These are phyloP conservation scores for Vanessa tameamea DNA, from an alignment of 1,140 invertebrate genomes.

Conservation along the genomic window DNA sequence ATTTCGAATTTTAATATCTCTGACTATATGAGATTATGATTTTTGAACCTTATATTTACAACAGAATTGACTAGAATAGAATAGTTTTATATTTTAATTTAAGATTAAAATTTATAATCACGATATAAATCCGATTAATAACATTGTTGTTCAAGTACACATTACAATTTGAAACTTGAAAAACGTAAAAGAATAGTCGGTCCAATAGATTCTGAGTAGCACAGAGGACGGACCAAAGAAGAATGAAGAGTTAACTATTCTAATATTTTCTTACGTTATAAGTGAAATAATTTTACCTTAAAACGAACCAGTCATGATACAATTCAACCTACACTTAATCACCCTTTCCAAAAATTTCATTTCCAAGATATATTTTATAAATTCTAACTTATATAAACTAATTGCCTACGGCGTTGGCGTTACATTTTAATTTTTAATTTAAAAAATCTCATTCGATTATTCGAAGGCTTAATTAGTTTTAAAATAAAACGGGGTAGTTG, in stretches of 20 bases:
- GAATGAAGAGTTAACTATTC: conserved; percentile 11
- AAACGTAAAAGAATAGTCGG: neutral
- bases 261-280: conserved; percentile 26
- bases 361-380: conserved; percentile 45
- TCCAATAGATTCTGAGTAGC: conserved; percentile 22
- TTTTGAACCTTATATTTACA: too few species aligned
- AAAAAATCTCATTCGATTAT: conserved; percentile 1
- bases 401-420: conserved; percentile 48
- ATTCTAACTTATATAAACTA: conserved; percentile 42
- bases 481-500: neutral
- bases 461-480: neutral
- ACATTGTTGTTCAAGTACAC: too few species aligned
- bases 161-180: too few species aligned
- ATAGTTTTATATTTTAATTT: too few species aligned
- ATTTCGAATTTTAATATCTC: too few species aligned
- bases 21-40: too few species aligned
- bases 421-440: conserved; percentile 39
- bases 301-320: conserved; percentile 61
- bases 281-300: conserved; percentile 41
- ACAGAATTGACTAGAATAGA: too few species aligned
- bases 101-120: too few species aligned
- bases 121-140: too few species aligned
- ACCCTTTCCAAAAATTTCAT: conserved; percentile 44
- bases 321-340: conserved; percentile 55
- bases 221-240: conserved; percentile 27